A percentile compares a stretch with the other conserved stretches of the same genome.
phyloP scores from a whole-genome alignment of 2,888 invertebrate species.

The Tachina lurida region DNA sequence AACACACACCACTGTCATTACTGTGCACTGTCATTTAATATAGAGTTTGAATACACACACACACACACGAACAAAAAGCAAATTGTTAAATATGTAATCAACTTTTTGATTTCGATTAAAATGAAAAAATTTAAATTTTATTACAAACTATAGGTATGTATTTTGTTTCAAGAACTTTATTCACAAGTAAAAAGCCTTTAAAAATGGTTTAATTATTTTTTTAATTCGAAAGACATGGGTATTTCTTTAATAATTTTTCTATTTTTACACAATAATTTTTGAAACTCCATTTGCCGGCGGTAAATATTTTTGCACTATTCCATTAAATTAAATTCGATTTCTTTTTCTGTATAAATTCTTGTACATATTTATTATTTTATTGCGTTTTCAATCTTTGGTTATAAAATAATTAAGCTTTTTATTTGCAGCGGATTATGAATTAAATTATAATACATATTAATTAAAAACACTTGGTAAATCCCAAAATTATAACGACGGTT shows the following conservation, averaged over 20 bases:
- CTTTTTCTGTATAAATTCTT: constrained; percentile 1
- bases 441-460: background rate
- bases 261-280: constrained; percentile 31
- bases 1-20: constrained; percentile 82
- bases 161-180: constrained; percentile 35
- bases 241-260: constrained; percentile 21
- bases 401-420: constrained; percentile 26
- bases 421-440: background rate
- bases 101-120: constrained; percentile 38
- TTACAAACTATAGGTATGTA: background rate
- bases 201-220: constrained; percentile 10
- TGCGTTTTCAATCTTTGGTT: constrained; percentile 55
- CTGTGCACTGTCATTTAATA: constrained; percentile 82
- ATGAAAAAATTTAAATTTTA: constrained; percentile 2
- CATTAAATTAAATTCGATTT: background rate
- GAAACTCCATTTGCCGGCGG: constrained; percentile 55
- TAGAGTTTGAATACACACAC: constrained; percentile 65
- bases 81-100: constrained; percentile 66
- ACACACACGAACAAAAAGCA: constrained; percentile 23
- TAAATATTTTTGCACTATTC: constrained; percentile 31
- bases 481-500: constrained; percentile 44
- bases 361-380: background rate
- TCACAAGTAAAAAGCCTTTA: constrained; percentile 22
- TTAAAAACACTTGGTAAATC: constrained; percentile 39
- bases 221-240: background rate